phyloP scores from a whole-genome alignment of 2,797 vertebrate species.

The Enteromius trimaculatus region DNA sequence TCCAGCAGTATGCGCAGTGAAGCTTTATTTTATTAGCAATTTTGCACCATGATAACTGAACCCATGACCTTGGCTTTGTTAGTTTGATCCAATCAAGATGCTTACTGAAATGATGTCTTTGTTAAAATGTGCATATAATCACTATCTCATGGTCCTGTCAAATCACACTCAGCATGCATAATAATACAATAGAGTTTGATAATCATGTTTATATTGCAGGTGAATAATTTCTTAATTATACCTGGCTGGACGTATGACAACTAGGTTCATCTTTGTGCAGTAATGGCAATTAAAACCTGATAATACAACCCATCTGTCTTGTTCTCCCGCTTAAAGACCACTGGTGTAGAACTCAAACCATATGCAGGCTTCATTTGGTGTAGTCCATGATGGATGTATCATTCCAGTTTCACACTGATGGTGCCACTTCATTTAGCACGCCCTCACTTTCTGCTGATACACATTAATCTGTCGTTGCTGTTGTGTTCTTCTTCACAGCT shows the following conservation, averaged over 20 bases:
- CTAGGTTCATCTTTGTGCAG: conserved; percentile 26
- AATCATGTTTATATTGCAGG: not conserved
- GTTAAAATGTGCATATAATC: not conserved
- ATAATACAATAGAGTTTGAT: conserved; percentile 5
- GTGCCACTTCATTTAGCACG: conserved; percentile 52
- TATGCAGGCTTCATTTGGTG: conserved; percentile 36
- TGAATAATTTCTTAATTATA: conserved; percentile 37
- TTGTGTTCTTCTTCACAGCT: conserved; percentile 53
- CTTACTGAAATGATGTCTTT: not conserved
- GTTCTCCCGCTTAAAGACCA: conserved; percentile 30
- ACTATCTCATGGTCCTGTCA: not conserved
- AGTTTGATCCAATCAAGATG: not conserved
- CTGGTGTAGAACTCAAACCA: conserved; percentile 34
- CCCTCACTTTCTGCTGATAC: conserved; percentile 45
- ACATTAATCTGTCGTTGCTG: conserved; percentile 51
- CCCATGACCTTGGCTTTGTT: not conserved
- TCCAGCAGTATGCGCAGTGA: not conserved
- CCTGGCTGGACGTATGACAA: conserved; percentile 30
- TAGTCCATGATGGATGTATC: conserved; percentile 38
- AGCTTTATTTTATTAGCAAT: not conserved
- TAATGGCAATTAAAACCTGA: conserved; percentile 55
- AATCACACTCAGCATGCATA: not conserved
- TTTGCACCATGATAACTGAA: not conserved
- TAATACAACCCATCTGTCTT: conserved; percentile 55
- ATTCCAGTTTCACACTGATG: conserved; percentile 1